A percentile compares a stretch with the other conserved stretches of the same genome.
Evolutionary conservation across 2,888 invertebrate species (phyloP).

Genomic region (Platycheirus rosarum): DNA sequence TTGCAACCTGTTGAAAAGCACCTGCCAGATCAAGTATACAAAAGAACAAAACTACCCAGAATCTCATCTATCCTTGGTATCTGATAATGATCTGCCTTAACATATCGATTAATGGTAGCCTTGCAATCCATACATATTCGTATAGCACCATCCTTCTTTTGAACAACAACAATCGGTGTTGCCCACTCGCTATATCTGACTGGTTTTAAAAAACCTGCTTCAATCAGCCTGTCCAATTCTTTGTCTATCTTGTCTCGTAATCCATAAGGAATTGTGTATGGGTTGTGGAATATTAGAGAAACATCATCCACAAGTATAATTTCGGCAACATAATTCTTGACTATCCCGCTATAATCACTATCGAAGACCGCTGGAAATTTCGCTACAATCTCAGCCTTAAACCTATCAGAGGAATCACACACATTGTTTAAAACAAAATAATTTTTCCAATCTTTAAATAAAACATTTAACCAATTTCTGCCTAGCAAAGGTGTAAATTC

Average conservation of each 20-base stretch:
- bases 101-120: slow-evolving; percentile 5
- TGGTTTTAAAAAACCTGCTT: slow-evolving; percentile 12
- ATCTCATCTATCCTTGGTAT: slow-evolving; percentile 14
- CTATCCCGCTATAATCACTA: slow-evolving; percentile 2
- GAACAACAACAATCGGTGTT: no score
- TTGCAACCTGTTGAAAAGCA: background rate
- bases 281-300: no score
- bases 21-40: slow-evolving; percentile 12
- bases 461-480: no score
- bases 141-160: slow-evolving; percentile 9
- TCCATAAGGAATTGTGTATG: no score
- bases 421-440: no score
- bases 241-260: no score
- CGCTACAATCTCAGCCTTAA: no score
- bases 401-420: no score
- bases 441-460: no score
- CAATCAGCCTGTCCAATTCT: no score
- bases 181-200: slow-evolving; percentile 26
- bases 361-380: slow-evolving; percentile 15
- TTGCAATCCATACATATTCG: slow-evolving; percentile 10
- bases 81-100: slow-evolving; percentile 5
- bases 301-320: slow-evolving; percentile 19
- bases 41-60: slow-evolving; percentile 16
- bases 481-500: no score
- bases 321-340: slow-evolving; percentile 10